A percentile compares a stretch with the other conserved stretches of the same genome.
Evolutionary conservation across 92 coral and sea anemone species (phyloP).

Genomic region (Porites lobata): DNA sequence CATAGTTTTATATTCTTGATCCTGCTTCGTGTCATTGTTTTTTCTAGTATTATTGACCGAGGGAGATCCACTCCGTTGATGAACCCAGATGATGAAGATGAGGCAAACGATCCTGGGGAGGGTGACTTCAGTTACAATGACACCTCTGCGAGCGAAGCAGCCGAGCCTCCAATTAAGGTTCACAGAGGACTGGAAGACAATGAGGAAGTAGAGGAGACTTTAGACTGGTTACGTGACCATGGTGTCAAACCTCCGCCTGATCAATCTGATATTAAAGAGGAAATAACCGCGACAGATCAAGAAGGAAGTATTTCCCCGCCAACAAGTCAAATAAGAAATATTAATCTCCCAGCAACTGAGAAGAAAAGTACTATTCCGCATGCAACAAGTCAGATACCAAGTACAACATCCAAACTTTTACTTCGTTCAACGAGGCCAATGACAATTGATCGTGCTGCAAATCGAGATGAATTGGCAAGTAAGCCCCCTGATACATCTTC

Average conservation of each 20-base stretch:
- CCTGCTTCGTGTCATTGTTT: not conserved
- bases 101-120: not conserved
- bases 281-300: not conserved
- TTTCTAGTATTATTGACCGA: not conserved
- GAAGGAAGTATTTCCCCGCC: no score
- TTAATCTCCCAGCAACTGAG: not conserved
- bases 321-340: no score
- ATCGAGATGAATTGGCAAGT: not conserved
- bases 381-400: not conserved
- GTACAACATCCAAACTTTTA: not conserved
- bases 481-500: not conserved
- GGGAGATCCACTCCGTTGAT: not conserved
- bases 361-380: not conserved
- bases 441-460: not conserved
- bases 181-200: conserved; percentile 36
- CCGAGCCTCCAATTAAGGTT: conserved; percentile 25
- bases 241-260: conserved; percentile 29
- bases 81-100: not conserved
- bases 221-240: conserved; percentile 23
- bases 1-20: not conserved
- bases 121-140: not conserved
- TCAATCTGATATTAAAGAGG: not conserved
- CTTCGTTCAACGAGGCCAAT: not conserved
- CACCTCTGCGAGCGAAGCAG: not conserved
- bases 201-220: conserved; percentile 45